These are phyloP conservation scores for Brachionus rubens DNA, from an alignment of 1,140 invertebrate species.

Conservation along the genomic window DNA sequence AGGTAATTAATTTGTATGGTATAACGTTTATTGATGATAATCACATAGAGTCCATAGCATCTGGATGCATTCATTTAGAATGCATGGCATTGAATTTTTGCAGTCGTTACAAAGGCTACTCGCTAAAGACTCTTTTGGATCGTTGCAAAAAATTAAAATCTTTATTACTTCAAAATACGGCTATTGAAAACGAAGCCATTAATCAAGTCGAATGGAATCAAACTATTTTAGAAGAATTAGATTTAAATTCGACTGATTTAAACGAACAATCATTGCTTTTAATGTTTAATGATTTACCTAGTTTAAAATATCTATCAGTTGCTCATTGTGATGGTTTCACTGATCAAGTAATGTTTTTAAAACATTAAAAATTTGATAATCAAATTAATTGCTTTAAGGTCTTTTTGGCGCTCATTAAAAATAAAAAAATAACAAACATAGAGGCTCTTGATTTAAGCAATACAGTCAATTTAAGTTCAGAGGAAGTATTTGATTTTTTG, in stretches of 20 bases:
- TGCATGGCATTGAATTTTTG: slow-evolving; percentile 94
- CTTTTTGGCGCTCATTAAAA: slow-evolving; percentile 80
- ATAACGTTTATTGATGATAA: slow-evolving; percentile 98
- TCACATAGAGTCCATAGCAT: slow-evolving; percentile 89
- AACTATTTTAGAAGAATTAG: slow-evolving; percentile 83
- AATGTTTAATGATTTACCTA: slow-evolving; percentile 81
- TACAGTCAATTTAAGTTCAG: slow-evolving; percentile 90
- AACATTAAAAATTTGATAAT: background rate
- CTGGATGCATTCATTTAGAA: slow-evolving; percentile 77
- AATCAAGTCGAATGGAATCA: slow-evolving; percentile 97
- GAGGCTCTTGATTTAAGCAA: slow-evolving; percentile 86
- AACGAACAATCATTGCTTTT: slow-evolving; percentile 87
- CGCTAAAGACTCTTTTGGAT: slow-evolving; percentile 87
- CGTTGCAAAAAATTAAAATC: slow-evolving; percentile 85
- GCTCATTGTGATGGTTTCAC: slow-evolving; percentile 96
- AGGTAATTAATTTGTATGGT: slow-evolving; percentile 67
- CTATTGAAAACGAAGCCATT: slow-evolving; percentile 81
- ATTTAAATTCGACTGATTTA: slow-evolving; percentile 92
- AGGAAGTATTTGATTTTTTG: slow-evolving; percentile 83
- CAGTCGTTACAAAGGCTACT: slow-evolving; percentile 91
- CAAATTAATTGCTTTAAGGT: slow-evolving; percentile 62
- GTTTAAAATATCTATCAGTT: slow-evolving; percentile 81
- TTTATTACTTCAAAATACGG: slow-evolving; percentile 90
- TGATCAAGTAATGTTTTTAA: slow-evolving; percentile 68
- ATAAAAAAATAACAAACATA: slow-evolving; percentile 77